Evolutionary conservation across 2,797 vertebrate species (phyloP), one percentile per base, ranked within the genome.

Genomic region (Oreochromis mossambicus): DNA sequence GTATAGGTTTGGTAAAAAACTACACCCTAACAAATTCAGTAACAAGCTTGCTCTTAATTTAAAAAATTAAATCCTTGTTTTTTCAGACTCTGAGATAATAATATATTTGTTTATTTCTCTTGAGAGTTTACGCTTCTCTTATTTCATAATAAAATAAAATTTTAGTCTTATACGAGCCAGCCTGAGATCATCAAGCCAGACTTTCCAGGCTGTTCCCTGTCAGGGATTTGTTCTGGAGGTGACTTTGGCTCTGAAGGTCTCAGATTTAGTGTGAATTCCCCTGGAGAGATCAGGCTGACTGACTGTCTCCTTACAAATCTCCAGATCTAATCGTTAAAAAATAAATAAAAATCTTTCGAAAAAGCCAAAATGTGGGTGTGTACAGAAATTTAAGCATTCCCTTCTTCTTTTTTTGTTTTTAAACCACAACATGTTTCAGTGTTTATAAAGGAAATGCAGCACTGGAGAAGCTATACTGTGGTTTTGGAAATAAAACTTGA

Each of bases 171-270:
- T 54, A 66, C 43, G 8, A 82, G 55, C 21, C 43, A 77, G 81
- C 56, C 32, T 52, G 56, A 43, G 13, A 66, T 80, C 78, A 80
- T 68, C 78, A 52, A 68, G 48, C 61, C 58, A 75, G 54, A 75
- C 38, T 26, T 38, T 50, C 13, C 32, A 32, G 21, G 54, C 46
- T 76, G 83, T 29, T 52, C 46, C 34, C 54, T 19, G 29, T 61
- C 50, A 61, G 73, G 68, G 78, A 84, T 80, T 84, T 84, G 66
- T 84, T 84, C 52, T 84, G 78, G 83, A 76, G 78, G 68, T 80
- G 83, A 84, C 78, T 80, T 84, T 79, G 43, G 43, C 52, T 84
- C 75, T 51, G 13, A 41, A 56, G 54, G 66, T 52, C 66, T 55
- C 66, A 41, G 66, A 84, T 36, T 51, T 48, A 63, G 46, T 75